These are phyloP conservation scores for Microplitis manilae DNA, from an alignment of 2,888 invertebrate genomes.

Conservation along the genomic window DNA sequence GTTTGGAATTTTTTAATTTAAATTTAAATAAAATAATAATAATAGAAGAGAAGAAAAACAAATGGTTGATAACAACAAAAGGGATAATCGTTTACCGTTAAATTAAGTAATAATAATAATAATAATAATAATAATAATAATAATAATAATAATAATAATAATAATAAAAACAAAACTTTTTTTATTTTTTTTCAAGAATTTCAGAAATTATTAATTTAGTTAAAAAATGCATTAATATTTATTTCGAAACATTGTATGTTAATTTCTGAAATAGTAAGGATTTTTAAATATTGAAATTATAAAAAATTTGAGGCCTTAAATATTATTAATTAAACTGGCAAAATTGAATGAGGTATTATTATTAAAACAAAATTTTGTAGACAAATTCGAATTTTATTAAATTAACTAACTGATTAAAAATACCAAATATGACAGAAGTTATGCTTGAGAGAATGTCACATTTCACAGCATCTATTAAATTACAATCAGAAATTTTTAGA, in stretches of 20 bases:
- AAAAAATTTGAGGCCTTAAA: constrained; percentile 10
- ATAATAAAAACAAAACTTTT: no score
- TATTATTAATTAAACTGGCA: constrained; percentile 5
- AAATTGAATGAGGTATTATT: constrained; percentile 9
- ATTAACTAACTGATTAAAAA: background rate
- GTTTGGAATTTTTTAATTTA: no score
- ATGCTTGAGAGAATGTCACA: constrained; percentile 22
- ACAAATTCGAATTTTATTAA: constrained; percentile 12
- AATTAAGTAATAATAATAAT: no score
- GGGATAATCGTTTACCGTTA: no score
- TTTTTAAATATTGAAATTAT: background rate
- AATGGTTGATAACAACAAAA: no score
- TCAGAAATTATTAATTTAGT: background rate
- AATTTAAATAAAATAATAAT: no score
- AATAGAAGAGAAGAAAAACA: no score
- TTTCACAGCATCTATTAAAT: constrained; percentile 28
- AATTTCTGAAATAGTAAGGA: background rate
- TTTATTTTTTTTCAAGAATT: background rate
- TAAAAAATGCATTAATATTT: no score
- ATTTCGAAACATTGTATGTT: background rate
- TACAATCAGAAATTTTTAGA: constrained; percentile 35
- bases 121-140: no score
- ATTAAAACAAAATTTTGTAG: constrained; percentile 2
- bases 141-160: no score
- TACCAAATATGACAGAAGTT: background rate